phyloP scores from a whole-genome alignment of 2,888 invertebrate species.

The Cheilosia vulpina region DNA sequence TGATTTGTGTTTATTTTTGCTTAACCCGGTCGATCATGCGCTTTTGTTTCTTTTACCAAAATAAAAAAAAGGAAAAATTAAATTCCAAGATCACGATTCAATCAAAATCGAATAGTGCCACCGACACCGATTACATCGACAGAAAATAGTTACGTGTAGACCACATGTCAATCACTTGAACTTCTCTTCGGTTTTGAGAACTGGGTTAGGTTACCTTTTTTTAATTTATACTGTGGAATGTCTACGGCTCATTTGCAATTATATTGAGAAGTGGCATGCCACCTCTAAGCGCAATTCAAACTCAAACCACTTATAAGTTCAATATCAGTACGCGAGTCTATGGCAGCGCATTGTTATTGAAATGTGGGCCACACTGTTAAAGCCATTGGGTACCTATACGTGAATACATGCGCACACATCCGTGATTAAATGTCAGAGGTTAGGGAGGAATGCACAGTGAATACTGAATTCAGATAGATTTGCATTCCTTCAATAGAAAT shows the following conservation, averaged over 20 bases:
- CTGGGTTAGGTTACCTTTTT: slow-evolving; percentile 41
- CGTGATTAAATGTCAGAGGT: slow-evolving; percentile 15
- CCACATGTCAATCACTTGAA: slow-evolving; percentile 57
- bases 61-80: not conserved
- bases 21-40: slow-evolving; percentile 39
- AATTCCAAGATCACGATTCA: slow-evolving; percentile 62
- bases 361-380: slow-evolving; percentile 20
- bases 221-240: slow-evolving; percentile 20
- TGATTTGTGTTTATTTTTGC: slow-evolving; percentile 10
- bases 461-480: slow-evolving; percentile 6
- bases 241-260: slow-evolving; percentile 30
- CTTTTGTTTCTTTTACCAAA: slow-evolving; percentile 18
- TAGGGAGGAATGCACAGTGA: slow-evolving; percentile 26
- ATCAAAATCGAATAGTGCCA: slow-evolving; percentile 63
- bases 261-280: slow-evolving; percentile 35
- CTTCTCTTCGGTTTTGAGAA: slow-evolving; percentile 28
- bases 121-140: slow-evolving; percentile 35
- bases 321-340: slow-evolving; percentile 27
- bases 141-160: slow-evolving; percentile 27
- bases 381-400: not conserved
- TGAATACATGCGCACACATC: slow-evolving; percentile 2
- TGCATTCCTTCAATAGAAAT: slow-evolving; percentile 17
- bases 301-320: slow-evolving; percentile 41
- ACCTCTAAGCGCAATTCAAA: not conserved
- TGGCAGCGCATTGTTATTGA: slow-evolving; percentile 20